Conservation (phyloP, 2,797 vertebrate species). For the Cossypha polioptera region DNA sequence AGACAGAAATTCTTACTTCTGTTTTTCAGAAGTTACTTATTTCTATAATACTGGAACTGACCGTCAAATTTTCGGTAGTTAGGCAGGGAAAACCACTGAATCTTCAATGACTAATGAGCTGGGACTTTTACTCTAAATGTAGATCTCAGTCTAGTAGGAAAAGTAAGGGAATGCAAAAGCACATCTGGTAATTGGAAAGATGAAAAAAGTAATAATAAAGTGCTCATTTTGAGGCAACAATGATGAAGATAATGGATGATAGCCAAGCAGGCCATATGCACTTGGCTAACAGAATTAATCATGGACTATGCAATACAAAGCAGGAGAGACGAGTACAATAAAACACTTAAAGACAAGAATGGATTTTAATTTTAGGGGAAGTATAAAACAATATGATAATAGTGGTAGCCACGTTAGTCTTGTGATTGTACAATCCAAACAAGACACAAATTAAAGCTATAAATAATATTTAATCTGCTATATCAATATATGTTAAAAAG, state of each 20-base stretch:
- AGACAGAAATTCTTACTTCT: not conserved
- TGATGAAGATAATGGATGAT: conserved; percentile 68
- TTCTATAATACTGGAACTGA: not conserved
- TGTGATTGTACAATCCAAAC: conserved; percentile 60
- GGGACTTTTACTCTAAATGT: conserved; percentile 40
- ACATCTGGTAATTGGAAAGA: conserved; percentile 77
- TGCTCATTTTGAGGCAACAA: conserved; percentile 68
- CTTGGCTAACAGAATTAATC: conserved; percentile 74
- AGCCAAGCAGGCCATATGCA: conserved; percentile 74
- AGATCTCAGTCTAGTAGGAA: conserved; percentile 26
- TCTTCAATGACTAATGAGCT: conserved; percentile 46
- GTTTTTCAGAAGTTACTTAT: not conserved
- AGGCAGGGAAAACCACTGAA: conserved; percentile 14
- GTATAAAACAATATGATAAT: conserved; percentile 72
- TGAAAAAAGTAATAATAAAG: conserved; percentile 72
- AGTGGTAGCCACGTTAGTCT: conserved; percentile 61
- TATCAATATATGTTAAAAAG: conserved; percentile 55
- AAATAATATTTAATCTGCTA: conserved; percentile 75
- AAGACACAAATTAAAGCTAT: conserved; percentile 73
- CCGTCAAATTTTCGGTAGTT: not conserved
- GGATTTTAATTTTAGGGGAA: conserved; percentile 74
- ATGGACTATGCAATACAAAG: conserved; percentile 34
- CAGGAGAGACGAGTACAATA: conserved; percentile 63
- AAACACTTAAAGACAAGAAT: conserved; percentile 70
- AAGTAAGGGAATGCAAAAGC: conserved; percentile 49